These are phyloP conservation scores for Rhynchotus rufescens DNA, from an alignment of 2,797 vertebrate species.

Conservation along the genomic window DNA sequence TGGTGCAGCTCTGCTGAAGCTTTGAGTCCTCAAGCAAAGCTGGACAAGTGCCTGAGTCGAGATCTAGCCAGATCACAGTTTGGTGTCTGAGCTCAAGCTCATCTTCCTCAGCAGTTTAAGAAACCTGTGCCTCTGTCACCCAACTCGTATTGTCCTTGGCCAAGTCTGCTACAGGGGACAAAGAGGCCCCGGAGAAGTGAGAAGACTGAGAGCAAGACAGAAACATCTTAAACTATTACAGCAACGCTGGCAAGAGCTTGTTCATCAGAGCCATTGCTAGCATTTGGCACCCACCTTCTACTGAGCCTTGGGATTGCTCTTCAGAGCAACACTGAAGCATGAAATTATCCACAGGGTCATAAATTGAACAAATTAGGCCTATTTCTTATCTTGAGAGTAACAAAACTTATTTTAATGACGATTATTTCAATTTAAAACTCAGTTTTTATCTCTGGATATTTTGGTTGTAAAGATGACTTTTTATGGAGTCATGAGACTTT, in stretches of 20 bases:
- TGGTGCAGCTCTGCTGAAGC: not conserved
- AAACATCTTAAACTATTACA: not conserved
- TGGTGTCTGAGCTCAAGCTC: not conserved
- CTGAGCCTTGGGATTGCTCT: not conserved
- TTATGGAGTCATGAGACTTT: not conserved
- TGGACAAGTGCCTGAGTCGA: not conserved
- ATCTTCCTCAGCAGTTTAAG: not conserved
- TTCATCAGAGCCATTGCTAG: not conserved
- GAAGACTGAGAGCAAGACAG: not conserved
- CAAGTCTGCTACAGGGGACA: not conserved
- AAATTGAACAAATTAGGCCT: not conserved
- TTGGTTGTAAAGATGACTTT: not conserved
- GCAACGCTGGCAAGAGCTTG: not conserved
- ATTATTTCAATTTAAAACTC: not conserved
- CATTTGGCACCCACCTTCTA: not conserved
- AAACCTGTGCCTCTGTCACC: not conserved
- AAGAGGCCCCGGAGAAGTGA: not conserved
- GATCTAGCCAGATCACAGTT: not conserved
- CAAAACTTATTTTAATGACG: not conserved
- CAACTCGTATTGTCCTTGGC: rapidly evolving
- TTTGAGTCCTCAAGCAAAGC: not conserved
- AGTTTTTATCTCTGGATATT: not conserved
- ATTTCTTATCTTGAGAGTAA: not conserved
- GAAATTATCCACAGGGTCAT: not conserved
- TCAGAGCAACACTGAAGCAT: not conserved